Evolutionary conservation across 2,888 invertebrate species (phyloP), one percentile per base, ranked within the genome.

Genomic region (Hecatera dysodea): DNA sequence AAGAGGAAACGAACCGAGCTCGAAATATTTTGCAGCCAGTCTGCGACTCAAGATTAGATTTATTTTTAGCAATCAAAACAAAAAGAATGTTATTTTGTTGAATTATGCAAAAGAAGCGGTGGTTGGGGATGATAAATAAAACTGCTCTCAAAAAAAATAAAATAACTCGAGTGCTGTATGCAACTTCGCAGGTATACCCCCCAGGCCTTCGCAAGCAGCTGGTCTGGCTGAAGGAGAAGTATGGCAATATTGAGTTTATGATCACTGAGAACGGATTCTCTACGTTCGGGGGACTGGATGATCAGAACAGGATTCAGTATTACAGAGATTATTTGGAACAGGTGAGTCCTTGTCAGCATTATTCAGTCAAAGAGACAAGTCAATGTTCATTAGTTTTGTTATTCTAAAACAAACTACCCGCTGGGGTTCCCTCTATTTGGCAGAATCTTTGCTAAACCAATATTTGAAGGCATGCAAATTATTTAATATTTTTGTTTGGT

Each of bases 201-300:
- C 89, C 90, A 85, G 96, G 96, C 1, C 81, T 96, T 0, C 89
- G 95, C 6, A 86, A 88, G 7, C 75, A 90, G 17, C 80, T 96
- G 12, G 83, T 87, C 1, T 95, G 95, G 93, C 68, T 96, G 67
- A 86, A 84, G 46, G 55, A 83, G 11, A 42, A 55, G 3, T 87
- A 96, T 72, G 92, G 92, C 0, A 91, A 91, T 64, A 19, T 92
- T 22, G 87, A 90, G 33, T 85, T 96, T 44, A 67, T 93, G 24
- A 90, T 96, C 50, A 92, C 93, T 0, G 96, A 96, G 83, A 96
- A 94, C 71, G 96, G 96, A 0, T 91, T 86, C 59, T 78, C 93
- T 1, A 81, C 22, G 0, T 82, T 80, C 0, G 86, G 77, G 0
- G 81, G 84, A 3, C 81, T 92, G 0, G 78, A 92, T 3, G 95